Evolutionary conservation across 2,888 invertebrate species (phyloP).

Genomic region (Pammene aurita): DNA sequence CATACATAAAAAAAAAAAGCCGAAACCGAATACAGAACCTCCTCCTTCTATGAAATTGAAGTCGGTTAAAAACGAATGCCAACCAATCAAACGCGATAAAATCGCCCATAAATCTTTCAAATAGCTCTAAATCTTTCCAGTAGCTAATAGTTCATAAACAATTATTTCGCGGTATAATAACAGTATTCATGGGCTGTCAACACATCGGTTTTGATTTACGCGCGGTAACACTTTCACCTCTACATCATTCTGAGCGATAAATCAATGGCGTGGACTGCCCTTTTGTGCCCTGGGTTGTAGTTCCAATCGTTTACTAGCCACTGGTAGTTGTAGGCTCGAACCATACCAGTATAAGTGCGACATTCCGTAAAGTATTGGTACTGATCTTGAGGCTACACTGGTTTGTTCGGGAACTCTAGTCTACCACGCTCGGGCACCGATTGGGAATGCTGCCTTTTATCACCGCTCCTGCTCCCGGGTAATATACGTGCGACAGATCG

Average conservation of each 20-base stretch:
- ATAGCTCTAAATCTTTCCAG: constrained; percentile 42
- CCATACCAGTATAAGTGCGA: not conserved
- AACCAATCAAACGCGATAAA: constrained; percentile 28
- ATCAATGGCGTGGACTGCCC: constrained; percentile 69
- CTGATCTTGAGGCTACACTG: not conserved
- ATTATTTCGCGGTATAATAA: constrained; percentile 65
- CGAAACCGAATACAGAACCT: too few species aligned
- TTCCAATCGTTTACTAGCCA: not conserved
- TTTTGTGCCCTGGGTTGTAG: constrained; percentile 54
- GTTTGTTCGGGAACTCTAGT: not conserved
- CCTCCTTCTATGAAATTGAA: too few species aligned
- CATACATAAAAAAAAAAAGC: too few species aligned
- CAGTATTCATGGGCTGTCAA: constrained; percentile 77
- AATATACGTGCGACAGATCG: constrained; percentile 51
- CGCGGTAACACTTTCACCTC: constrained; percentile 58
- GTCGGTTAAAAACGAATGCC: not conserved
- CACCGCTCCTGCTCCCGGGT: constrained; percentile 58
- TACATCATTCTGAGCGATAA: constrained; percentile 65
- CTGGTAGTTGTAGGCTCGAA: too few species aligned
- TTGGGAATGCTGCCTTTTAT: constrained; percentile 49
- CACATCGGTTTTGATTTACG: constrained; percentile 76
- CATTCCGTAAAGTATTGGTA: not conserved
- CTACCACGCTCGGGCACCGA: not conserved
- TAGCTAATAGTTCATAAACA: constrained; percentile 51
- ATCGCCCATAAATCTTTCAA: constrained; percentile 36